Conservation (phyloP, 2,888 invertebrate species). For the Rhamphomyia laevipes region DNA sequence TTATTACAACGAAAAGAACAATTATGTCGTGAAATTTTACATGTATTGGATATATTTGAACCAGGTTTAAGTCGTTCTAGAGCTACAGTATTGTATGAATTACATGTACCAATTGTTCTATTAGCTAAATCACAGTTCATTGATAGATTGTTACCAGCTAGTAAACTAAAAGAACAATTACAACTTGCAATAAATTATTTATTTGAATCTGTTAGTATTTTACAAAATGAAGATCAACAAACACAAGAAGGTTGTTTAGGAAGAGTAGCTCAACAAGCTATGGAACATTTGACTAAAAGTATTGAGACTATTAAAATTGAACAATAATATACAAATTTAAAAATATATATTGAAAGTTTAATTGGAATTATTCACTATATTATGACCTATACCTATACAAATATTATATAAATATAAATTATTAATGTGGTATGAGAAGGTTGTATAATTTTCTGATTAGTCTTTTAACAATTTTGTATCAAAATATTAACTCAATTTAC, state of each 20-base stretch:
- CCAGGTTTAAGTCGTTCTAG: conserved; percentile 68
- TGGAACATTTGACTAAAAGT: conserved; percentile 27
- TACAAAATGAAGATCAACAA: conserved; percentile 49
- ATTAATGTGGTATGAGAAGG: neutral
- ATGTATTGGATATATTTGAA: conserved; percentile 57
- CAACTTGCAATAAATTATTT: conserved; percentile 52
- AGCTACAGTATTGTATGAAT: conserved; percentile 67
- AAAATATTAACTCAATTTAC: too few relatives aligned
- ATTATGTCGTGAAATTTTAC: conserved; percentile 55
- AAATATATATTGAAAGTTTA: neutral
- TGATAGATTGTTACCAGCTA: conserved; percentile 45
- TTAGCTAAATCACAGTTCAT: conserved; percentile 54
- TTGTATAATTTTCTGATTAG: neutral
- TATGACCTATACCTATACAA: too few relatives aligned
- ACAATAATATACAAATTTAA: neutral
- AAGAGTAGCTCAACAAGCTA: conserved; percentile 27
- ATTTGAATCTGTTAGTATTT: conserved; percentile 51
- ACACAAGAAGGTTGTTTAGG: conserved; percentile 34
- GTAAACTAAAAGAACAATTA: conserved; percentile 49
- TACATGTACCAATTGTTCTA: conserved; percentile 65
- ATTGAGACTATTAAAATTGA: conserved; percentile 17
- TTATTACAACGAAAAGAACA: conserved; percentile 63
- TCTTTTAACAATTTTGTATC: neutral
- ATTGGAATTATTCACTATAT: too few relatives aligned
- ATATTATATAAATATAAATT: too few relatives aligned